phyloP scores from a whole-genome alignment of 2,797 vertebrate species.

The Pangasius mekongensis region DNA sequence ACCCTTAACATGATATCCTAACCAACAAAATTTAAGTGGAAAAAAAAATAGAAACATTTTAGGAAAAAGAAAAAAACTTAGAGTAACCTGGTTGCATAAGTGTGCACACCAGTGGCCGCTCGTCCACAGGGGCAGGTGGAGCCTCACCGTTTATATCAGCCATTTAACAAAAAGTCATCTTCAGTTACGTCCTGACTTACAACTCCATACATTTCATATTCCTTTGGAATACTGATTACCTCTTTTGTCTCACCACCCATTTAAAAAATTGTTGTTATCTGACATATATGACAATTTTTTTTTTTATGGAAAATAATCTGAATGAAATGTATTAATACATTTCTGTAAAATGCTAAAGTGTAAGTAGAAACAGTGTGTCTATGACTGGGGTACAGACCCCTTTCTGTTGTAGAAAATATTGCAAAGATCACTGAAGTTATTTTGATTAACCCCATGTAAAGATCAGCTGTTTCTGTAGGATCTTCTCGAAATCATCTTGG shows the following conservation, averaged over 20 bases:
- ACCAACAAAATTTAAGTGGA: not conserved
- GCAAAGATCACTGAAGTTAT: not conserved
- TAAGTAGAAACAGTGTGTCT: not conserved
- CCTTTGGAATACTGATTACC: not conserved
- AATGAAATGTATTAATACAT: not conserved
- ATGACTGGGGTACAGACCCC: not conserved
- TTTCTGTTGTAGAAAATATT: not conserved
- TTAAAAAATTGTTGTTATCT: not conserved
- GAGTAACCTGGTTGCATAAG: not conserved
- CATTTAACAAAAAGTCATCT: not conserved
- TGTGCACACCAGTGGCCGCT: not conserved
- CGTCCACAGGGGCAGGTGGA: not conserved
- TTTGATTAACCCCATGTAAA: not conserved
- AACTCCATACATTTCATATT: not conserved
- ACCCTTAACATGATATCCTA: not conserved
- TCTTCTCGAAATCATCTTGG: not conserved
- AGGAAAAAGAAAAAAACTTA: not conserved
- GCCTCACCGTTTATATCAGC: not conserved
- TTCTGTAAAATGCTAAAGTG: not conserved
- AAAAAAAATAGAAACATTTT: not conserved
- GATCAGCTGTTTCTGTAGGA: not conserved
- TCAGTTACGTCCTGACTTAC: not conserved
- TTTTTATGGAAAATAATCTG: not conserved
- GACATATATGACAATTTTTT: not conserved
- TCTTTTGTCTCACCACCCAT: not conserved